Evolutionary conservation across 2,797 vertebrate species (phyloP).

Genomic region (Trachurus trachurus): DNA sequence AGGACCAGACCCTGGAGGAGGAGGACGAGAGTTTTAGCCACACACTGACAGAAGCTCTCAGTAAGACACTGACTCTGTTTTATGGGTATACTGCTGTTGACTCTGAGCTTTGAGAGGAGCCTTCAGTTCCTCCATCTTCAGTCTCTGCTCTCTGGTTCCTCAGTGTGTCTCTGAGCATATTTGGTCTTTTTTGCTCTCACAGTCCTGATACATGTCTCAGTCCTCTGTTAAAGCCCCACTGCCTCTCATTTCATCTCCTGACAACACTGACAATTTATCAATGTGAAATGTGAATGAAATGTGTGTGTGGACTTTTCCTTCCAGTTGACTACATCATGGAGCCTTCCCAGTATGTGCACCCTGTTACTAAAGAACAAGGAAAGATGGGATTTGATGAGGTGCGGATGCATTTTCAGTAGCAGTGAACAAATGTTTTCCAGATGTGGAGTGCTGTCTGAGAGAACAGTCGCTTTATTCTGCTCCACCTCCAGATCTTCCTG

Average conservation of each 20-base stretch:
- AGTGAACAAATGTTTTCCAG: neutral
- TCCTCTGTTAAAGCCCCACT: conserved; percentile 51
- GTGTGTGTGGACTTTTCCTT: conserved; percentile 31
- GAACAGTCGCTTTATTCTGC: conserved; percentile 1
- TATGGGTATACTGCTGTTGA: neutral
- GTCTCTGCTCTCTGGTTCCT: conserved; percentile 13
- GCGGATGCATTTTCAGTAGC: conserved; percentile 31
- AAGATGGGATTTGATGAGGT: conserved; percentile 92
- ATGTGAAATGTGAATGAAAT: neutral
- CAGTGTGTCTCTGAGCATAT: conserved; percentile 26
- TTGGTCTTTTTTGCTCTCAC: conserved; percentile 59
- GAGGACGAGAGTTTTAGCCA: conserved; percentile 89
- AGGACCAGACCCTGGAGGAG: conserved; percentile 87
- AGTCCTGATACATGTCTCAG: conserved; percentile 71
- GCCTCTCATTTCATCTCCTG: conserved; percentile 29
- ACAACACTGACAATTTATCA: neutral
- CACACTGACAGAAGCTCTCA: conserved; percentile 87
- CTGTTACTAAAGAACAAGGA: conserved; percentile 80
- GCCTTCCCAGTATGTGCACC: conserved; percentile 84
- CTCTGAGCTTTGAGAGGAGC: neutral
- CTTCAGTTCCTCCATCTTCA: neutral
- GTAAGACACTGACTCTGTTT: conserved; percentile 76
- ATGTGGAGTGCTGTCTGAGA: neutral
- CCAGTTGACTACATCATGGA: conserved; percentile 87
- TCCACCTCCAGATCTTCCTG: conserved; percentile 88